Evolutionary conservation across 1,140 invertebrate species (phyloP), one percentile per base, ranked within the genome.

Genomic region (fruit fly (Drosophila melanogaster)): DNA sequence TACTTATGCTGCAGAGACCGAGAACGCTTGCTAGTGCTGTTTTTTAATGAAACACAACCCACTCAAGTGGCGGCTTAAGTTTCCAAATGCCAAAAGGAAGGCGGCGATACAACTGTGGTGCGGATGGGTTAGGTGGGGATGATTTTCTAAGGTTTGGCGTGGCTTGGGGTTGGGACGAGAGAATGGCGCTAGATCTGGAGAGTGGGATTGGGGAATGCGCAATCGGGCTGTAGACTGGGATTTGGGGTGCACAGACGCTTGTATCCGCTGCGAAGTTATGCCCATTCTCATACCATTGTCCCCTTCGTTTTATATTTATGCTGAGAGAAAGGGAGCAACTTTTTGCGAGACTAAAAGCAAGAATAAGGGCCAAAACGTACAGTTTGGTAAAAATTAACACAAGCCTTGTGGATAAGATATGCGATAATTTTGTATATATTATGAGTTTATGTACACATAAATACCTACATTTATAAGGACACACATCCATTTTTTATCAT

Each of bases 31-130:
- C 19, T 14, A 22, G 40, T 64, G 56, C 58, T 79, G 70, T 87
- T 86, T 85, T 86, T 86, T 87, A 86, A 87, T 83, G 75, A 83
- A 79, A 86, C 84, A 71, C 81, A 81, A 80, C 81, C 81, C 81
- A 80, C 77, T 84, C 75, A 65, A 86, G 78, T 72, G 74, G 78
- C 61, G 75, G 79, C 81, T 87, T 81, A 81, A 78, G 83, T 87
- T 87, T 81, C 65, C 81, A 80, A 81, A 86, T 71, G 53, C 81
- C 62, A 61, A 69, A 79, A 83, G 71, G 76, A 84, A 83, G 78
- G 67, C 66, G 83, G 74, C 60, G 54, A 65, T 49, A 57, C 54
- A 57, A 53, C 64, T 77, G 37, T 43, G 61, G 47, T 47, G 55
- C 46, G 35, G 26, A 3, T 44, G 65, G 44, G 15, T 1, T 17